Base-by-base conservation (phyloP, 2,113 vertebrate genomes). In the Amphiprion ocellaris region DNA sequence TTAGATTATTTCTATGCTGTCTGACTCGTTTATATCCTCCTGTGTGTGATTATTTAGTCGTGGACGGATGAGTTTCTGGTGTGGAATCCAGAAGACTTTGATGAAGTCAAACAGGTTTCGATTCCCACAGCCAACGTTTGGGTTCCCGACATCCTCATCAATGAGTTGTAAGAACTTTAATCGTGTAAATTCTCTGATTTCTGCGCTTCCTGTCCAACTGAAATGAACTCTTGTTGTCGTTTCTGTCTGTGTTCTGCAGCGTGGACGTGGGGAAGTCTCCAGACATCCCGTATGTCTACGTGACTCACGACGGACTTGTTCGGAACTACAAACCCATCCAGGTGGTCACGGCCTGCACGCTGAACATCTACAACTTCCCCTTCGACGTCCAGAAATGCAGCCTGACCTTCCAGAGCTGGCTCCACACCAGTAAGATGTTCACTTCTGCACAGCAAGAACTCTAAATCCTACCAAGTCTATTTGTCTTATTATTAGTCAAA, bases 321-420 rank as follows among this genome's bases (percentile, higher is more conserved):
- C 93, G 94, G 55, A 99, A 99, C 94, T 98, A 99, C 87, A 99
- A 99, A 70, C 98, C 98, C 65, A 96, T 99, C 83, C 98, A 99
- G 89, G 96, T 99, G 77, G 96, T 99, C 78, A 98, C 97, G 0
- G 96, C 98, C 69, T 99, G 98, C 77, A 99, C 96, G 65, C 95
- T 99, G 17, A 97, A 99, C 88, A 99, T 99, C 94, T 99, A 99
- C 89, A 99, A 97, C 94, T 99, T 99, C 89, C 98, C 98, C 2
- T 99, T 99, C 1, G 98, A 99, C 1, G 95, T 99, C 14, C 98
- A 99, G 94, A 99, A 99, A 85, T 99, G 98, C 85, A 98, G 97
- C 0, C 94, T 99, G 23, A 98, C 98, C 69, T 99, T 99, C 92
- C 98, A 98, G 92, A 99, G 98, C 88, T 99, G 98, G 98, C 95